phyloP scores from a whole-genome alignment of 2,888 invertebrate species.

The Nemotelus pantherinus region DNA sequence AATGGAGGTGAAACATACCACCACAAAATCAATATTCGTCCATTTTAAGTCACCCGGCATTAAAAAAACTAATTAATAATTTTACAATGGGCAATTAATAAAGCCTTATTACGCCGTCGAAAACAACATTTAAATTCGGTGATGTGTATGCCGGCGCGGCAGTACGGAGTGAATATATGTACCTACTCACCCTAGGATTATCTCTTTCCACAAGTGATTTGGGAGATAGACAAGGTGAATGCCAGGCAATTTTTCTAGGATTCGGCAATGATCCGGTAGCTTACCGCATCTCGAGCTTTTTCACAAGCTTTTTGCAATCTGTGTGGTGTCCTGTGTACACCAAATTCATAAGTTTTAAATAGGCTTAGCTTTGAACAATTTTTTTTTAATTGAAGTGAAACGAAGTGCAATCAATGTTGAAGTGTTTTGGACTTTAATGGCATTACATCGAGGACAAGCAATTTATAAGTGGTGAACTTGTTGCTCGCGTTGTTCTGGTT shows the following conservation, averaged over 20 bases:
- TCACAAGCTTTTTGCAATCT: constrained; percentile 42
- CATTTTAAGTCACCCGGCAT: constrained; percentile 64
- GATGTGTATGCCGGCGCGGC: no score
- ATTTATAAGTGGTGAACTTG: no score
- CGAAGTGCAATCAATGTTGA: constrained; percentile 30
- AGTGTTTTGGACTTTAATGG: constrained; percentile 39
- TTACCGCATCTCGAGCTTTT: constrained; percentile 17
- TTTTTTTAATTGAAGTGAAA: constrained; percentile 45
- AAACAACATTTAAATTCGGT: constrained; percentile 9
- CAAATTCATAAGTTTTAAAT: constrained; percentile 47
- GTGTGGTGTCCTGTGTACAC: constrained; percentile 29
- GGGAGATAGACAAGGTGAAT: background rate
- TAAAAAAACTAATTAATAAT: constrained; percentile 65
- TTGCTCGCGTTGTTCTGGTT: no score
- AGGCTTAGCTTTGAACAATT: constrained; percentile 46
- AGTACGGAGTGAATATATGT: constrained; percentile 31
- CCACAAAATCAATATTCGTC: constrained; percentile 66
- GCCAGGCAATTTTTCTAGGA: background rate
- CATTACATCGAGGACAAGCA: background rate
- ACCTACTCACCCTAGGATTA: background rate
- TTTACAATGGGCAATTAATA: constrained; percentile 66
- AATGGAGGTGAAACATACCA: constrained; percentile 49
- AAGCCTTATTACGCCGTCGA: constrained; percentile 63
- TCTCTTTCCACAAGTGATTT: constrained; percentile 2
- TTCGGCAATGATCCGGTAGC: background rate